Evolutionary conservation across 2,888 invertebrate species (phyloP).

Genomic region (Nemurella pictetii): DNA sequence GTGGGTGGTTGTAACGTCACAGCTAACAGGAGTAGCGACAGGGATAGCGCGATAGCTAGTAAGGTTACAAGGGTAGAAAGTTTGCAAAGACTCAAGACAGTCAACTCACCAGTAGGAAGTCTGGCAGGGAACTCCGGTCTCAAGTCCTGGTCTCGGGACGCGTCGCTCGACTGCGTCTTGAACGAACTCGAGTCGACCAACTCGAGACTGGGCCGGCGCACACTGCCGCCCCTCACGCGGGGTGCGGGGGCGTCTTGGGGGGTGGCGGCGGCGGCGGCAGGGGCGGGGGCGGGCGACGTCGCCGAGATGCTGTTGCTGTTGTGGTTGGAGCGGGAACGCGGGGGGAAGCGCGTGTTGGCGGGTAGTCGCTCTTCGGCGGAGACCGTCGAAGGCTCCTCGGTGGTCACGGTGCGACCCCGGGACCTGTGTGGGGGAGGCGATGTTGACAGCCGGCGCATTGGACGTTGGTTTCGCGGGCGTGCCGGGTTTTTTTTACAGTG

Average conservation of each 20-base stretch:
- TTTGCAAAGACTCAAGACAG: too few relatives aligned
- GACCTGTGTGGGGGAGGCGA: slow-evolving; percentile 44
- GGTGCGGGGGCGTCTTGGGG: slow-evolving; percentile 56
- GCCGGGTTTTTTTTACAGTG: too few relatives aligned
- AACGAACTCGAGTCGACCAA: slow-evolving; percentile 81
- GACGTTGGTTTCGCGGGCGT: too few relatives aligned
- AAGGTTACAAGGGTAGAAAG: too few relatives aligned
- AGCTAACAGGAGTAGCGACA: too few relatives aligned
- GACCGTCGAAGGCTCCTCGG: slow-evolving; percentile 53
- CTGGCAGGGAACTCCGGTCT: slow-evolving; percentile 24
- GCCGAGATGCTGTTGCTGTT: slow-evolving; percentile 48
- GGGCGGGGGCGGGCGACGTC: slow-evolving; percentile 52
- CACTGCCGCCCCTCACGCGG: slow-evolving; percentile 63
- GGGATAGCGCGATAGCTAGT: too few relatives aligned
- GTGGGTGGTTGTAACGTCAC: too few relatives aligned
- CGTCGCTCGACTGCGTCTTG: slow-evolving; percentile 68
- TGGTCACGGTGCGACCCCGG: slow-evolving; percentile 42
- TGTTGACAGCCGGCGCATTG: too few relatives aligned
- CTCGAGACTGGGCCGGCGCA: slow-evolving; percentile 74
- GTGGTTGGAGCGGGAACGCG: slow-evolving; percentile 56
- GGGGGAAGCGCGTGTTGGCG: slow-evolving; percentile 83
- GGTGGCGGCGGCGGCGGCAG: slow-evolving; percentile 52
- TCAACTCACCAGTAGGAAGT: slow-evolving; percentile 11
- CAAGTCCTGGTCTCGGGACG: slow-evolving; percentile 55
- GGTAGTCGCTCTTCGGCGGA: slow-evolving; percentile 64